phyloP scores from a whole-genome alignment of 2,113 vertebrate genomes.

The Nothoprocta perdicaria region DNA sequence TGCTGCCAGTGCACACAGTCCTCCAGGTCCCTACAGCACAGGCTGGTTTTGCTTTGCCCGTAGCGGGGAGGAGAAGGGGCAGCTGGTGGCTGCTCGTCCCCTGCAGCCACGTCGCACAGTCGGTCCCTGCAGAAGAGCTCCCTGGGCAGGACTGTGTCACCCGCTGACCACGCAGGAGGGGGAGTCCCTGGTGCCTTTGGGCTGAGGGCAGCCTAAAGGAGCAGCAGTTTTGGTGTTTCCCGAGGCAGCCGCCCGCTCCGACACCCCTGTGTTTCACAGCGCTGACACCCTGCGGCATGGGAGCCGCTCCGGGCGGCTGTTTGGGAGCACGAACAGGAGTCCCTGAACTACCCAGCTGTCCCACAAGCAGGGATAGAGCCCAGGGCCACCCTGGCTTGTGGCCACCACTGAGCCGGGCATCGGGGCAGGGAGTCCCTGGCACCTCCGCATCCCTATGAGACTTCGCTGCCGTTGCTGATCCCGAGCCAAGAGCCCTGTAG shows the following conservation, averaged over 20 bases:
- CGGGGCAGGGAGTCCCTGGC: no score
- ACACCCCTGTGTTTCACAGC: neutral
- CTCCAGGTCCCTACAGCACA: neutral
- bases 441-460: neutral
- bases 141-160: neutral
- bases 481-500: neutral
- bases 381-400: neutral
- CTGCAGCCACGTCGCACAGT: rapidly evolving
- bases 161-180: neutral
- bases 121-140: neutral
- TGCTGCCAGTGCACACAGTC: neutral
- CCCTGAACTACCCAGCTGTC: neutral
- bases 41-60: neutral
- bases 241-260: neutral
- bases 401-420: no score
- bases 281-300: neutral
- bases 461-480: no score
- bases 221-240: neutral
- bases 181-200: rapidly evolving
- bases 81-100: rapidly evolving
- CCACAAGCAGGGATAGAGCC: neutral
- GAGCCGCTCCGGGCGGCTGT: neutral
- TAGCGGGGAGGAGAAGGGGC: neutral
- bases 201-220: no score
- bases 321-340: neutral